Percentiles rank a stretch among this genome's conserved stretches.
phyloP scores from a whole-genome alignment of 2,113 vertebrate species.

The Sus scrofa region DNA sequence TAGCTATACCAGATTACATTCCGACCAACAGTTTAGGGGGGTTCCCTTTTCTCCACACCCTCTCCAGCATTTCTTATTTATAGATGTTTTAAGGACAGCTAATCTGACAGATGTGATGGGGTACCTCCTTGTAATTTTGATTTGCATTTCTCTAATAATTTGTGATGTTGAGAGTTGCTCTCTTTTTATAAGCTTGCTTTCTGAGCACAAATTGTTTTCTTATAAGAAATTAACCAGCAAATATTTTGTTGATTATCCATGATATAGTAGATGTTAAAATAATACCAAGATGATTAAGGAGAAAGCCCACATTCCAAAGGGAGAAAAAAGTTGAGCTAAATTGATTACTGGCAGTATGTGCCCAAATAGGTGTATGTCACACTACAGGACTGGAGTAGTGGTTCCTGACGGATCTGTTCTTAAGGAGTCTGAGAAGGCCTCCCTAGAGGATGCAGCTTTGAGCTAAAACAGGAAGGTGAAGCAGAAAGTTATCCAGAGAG shows the following conservation, averaged over 20 bases:
- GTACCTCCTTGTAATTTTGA: no score
- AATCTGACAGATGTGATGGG: no score
- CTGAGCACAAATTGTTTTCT: not conserved
- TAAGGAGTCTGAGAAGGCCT: not conserved
- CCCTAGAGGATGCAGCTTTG: not conserved
- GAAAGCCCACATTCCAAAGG: not conserved
- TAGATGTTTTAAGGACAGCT: no score
- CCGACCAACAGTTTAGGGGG: no score
- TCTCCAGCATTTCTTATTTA: no score
- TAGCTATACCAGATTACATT: no score
- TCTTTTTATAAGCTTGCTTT: not conserved
- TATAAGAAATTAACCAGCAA: not conserved
- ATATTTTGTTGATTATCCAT: not conserved
- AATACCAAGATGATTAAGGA: not conserved
- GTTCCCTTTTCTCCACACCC: no score
- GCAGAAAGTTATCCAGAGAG: not conserved
- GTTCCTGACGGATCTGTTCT: not conserved
- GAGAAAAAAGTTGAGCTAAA: not conserved
- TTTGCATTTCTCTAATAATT: no score
- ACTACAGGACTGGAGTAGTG: not conserved
- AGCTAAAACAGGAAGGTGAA: not conserved
- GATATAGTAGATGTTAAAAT: not conserved
- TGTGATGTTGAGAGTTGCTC: not conserved
- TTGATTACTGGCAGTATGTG: not conserved
- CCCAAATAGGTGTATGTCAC: not conserved